Evolutionary conservation across 2,113 vertebrate genomes (phyloP), one percentile per base, ranked within the genome.

Genomic region (Pholis gunnellus): DNA sequence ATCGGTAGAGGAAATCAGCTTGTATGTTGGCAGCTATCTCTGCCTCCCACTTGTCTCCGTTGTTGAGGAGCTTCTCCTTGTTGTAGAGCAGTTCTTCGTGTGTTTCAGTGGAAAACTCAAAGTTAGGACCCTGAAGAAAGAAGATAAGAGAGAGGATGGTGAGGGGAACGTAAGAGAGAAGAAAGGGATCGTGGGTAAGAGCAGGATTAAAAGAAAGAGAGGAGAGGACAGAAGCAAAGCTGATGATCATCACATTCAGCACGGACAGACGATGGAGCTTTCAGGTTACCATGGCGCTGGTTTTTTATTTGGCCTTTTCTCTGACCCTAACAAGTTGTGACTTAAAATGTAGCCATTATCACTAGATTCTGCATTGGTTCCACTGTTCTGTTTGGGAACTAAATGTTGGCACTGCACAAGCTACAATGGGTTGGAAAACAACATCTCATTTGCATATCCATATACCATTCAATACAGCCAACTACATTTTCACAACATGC

Each of bases 61-160:
- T 99, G 94, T 97, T 99, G 75, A 99, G 96, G 59, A 99, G 94
- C 75, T 99, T 99, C 90, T 99, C 98, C 90, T 99, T 99, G 94
- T 99, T 99, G 94, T 99, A 99, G 9, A 99, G 96, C 66, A 99
- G 94, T 67, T 99, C 98, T 90, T 99, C 97, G 0, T 98, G 98
- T 0, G 97, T 97, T 94, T 99, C 97, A 1, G 98, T 99, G 10
- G 97, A 98, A 87, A 97, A 99, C 93, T 99, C 97, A 0, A 99
- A 99, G 92, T 99, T 99, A 34, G 98, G 95, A 42, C 95, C 95
- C 95, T 96, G 87, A 15, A 20, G 22, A 14, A 18, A 69, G 17
- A 25, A 54, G 3, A 2, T 64, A 13, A 40, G 60, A 34, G 1
- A 25, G 18, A n/a, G 14, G 14, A 54, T 8, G 22, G 9, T 54